Base-by-base conservation (phyloP, 2,797 vertebrate genomes). In the Coregonus suidteri region DNA sequence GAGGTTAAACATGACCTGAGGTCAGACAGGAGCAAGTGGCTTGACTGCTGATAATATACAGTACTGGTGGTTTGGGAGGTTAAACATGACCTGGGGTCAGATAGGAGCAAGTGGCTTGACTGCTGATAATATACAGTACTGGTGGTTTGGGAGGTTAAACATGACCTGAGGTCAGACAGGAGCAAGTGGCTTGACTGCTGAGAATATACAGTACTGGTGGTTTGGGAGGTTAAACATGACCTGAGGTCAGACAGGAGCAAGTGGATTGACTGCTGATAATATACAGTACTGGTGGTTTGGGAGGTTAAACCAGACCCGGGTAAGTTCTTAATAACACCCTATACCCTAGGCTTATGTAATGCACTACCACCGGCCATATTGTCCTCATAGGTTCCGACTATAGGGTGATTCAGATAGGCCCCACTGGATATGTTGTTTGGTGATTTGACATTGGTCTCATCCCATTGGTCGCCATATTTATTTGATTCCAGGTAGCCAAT, bases 401-500 rank as follows among this genome's bases (percentile, higher is more conserved):
- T 20, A 59, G 18, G 18, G 56, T 13, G 0, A 11, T 64, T 64
- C 20, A 30, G 7, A 30, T 13, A 0, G n/a, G n/a, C 59, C 59
- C 20, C 20, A 13, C 59, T 25, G 20, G 20, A 13, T 64, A 25
- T 20, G 25, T 9, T 62, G 56, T 20, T 62, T 20, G 56, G 7
- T 18, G 53, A 59, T 59, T n/a, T 20, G n/a, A 6, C 6, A n/a
- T 25, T 20, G 3, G 20, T 64, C 53, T 18, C 71, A 6, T 34
- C 14, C 30, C 51, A 4, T 68, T 31, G 41, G 5, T 30, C 25
- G 16, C 16, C 1, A 15, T 0, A 66, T 47, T 47, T 80, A 84
- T 79, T 47, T 47, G 41, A 47, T 47, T 85, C 15, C 90, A 98
- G 97, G 96, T 96, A 71, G 88, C 94, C 78, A 99, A 98, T 81